Base-by-base conservation (phyloP, 2,113 vertebrate species). In the Zingel zingel region DNA sequence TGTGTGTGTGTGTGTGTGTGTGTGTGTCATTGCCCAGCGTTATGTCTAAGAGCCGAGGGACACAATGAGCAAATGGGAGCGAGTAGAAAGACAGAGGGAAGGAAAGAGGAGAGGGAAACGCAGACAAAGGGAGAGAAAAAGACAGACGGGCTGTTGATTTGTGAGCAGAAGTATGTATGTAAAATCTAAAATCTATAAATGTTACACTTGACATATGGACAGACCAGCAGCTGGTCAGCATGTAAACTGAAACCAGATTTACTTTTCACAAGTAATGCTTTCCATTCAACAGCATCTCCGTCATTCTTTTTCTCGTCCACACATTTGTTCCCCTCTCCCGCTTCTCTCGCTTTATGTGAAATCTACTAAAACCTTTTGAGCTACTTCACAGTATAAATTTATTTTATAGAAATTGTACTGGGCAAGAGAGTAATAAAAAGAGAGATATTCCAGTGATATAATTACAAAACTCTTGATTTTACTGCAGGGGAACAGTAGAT, bases 221-320 rank as follows among this genome's bases (percentile, higher is more conserved):
- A 11, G 77, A 85, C 25, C 56, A 36, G 69, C 65, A 62, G 86
- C 62, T 12, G 56, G 25, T 27, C 80, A 50, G 81, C 83, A 50
- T 47, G 74, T 76, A 91, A 92, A 85, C 82, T 59, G 48, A 91
- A 84, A 86, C 80, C 88, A 87, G 75, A 85, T 82, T 89, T 74
- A 77, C 83, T 78, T 81, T 81, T 87, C 77, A 83, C 64, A 54
- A 84, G 57, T 88, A 83, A 54, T 47, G 36, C 56, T 85, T 72
- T 66, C 72, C 68, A 84, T 83, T 79, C 59, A 74, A 43, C 48
- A 57, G 72, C 21, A 75, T 86, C 78, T 86, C 76, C 14, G 18
- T 88, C 75, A 57, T 23, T 64, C 57, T 16, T 50, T 50, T 58
- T 59, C 57, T 19, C n/a, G 7, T 59, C 43, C 59, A 39, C 62